Evolutionary conservation across 1,140 invertebrate genomes (phyloP), one percentile per base, ranked within the genome.

Genomic region (Caenorhabditis latens): DNA sequence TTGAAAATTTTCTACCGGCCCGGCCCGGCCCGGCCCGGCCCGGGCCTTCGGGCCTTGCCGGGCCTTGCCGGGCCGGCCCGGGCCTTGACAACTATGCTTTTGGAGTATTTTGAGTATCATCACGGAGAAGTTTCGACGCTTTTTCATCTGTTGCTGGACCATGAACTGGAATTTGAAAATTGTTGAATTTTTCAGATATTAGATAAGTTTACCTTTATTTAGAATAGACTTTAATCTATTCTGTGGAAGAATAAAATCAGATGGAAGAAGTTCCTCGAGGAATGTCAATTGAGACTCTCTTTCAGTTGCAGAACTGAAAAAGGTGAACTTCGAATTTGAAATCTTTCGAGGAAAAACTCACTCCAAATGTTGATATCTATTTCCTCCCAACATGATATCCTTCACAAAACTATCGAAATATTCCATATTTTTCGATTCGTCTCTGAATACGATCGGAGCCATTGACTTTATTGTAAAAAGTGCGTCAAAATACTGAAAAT

Each of bases 401-500:
- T 79, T 79, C 4, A 79, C n/a, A 79, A 79, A 79, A 53, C 46
- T 79, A 42, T 79, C n/a, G 40, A 79, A 79, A 43, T 46, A 79
- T n/a, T 48, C 71, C 13, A 43, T 53, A n/a, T 79, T n/a, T 24
- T 79, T 50, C 7, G 46, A 2, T 8, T 79, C 19, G 4, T 79
- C 71, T 13, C 5, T 4, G 9, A 32, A 6, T 0, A 50, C 6
- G n/a, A 5, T 24, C 4, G 19, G 46, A 7, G 46, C n/a, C 71
- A 79, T 79, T 2, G 21, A 11, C 14, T 79, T 13, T 46, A 79
- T 79, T 79, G 71, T 79, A n/a, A 79, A 79, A 4, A 79, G 21
- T 6, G 71, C 71, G n/a, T 79, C 71, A 43, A 79, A 79, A 11
- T 50, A 79, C 71, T 79, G 46, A 79, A 79, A 79, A 61, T 61